Base-by-base conservation (phyloP, 1,140 invertebrate species). In the Watersipora subatra region DNA sequence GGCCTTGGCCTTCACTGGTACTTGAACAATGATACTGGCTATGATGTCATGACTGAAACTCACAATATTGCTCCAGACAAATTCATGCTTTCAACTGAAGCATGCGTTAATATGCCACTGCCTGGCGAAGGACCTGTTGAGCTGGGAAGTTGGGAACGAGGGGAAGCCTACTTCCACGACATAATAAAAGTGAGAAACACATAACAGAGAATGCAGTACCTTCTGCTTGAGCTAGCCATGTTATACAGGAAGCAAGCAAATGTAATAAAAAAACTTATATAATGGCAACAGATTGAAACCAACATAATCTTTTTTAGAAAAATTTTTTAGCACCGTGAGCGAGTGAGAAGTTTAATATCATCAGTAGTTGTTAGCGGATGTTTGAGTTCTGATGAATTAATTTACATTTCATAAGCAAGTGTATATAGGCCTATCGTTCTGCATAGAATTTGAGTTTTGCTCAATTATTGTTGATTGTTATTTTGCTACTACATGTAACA, bases 1-100 rank as follows among this genome's bases (percentile, higher is more conserved):
- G 91, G 90, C n/a, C 81, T 92, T 2, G 90, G 82, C 0, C 83
- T 91, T 1, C 91, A 93, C 75, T 93, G 87, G 87, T 93, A 86
- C 69, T 26, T 73, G 57, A 87, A 92, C 77, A 70, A 71, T 0
- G 26, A 85, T 0, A 73, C 84, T 15, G 79, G 84, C 0, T 70
- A 84, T 0, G 64, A 68, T 2, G 64, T 85, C 0, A 72, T 92
- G 0, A 78, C 84, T 30, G 2, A 83, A 83, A 1, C 85, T 86
- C 71, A 74, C 59, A 68, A 81, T 12, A 71, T 78, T 2, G 84
- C 85, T 74, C 88, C 89, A 0, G 81, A 89, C 34, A 86, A 88
- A 69, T 86, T 91, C 70, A 76, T 92, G 2, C 69, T 93, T 1
- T 84, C 83, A 22, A 90, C 90, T 0, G 91, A 93, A 80, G 87